Base-by-base conservation (phyloP, 2,113 vertebrate genomes). In the Todiramphus chloris region DNA sequence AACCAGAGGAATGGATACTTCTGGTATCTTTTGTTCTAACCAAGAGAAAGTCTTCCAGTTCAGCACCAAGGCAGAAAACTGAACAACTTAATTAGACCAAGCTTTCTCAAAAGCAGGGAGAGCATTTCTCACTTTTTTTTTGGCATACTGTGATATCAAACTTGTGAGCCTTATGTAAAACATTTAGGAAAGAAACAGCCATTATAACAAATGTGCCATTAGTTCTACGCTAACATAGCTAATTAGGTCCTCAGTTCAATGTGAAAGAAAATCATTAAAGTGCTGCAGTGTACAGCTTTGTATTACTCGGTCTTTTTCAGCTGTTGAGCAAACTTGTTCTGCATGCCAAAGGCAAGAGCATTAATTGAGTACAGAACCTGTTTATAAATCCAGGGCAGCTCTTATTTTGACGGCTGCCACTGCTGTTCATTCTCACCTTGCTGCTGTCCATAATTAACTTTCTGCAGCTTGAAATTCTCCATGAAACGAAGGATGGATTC, bases 41-140 rank as follows among this genome's bases (percentile, higher is more conserved):
- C 10, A 46, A 79, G 53, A 59, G 27, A 56, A 80, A 41, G 66
- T 75, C 23, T 91, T 96, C 59, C 67, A 89, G 62, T 44, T 95
- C 78, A 97, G 60, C 74, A 96, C 92, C 73, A 93, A 90, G 80
- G 83, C 62, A 86, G 93, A 91, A 97, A 97, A 97, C 92, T 10
- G 69, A 96, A 53, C 53, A 80, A 31, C 53, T 31, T 95, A 87
- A 94, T 94, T 96, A 96, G 69, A 93, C 88, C 53, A 97, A 93
- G 64, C 27, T 94, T 97, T 96, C 87, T 93, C 82, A 84, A 92
- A 93, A 95, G 59, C 74, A 89, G 44, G 35, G 51, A 94, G 95
- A 94, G 44, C 81, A 66, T 95, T 97, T 97, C n/a, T 95, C 89
- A 44, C 93, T 81, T 94, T 97, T 78, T 97, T 78, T 97, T 93